Evolutionary conservation across 2,113 vertebrate genomes (phyloP).

Genomic region (Motacilla alba): DNA sequence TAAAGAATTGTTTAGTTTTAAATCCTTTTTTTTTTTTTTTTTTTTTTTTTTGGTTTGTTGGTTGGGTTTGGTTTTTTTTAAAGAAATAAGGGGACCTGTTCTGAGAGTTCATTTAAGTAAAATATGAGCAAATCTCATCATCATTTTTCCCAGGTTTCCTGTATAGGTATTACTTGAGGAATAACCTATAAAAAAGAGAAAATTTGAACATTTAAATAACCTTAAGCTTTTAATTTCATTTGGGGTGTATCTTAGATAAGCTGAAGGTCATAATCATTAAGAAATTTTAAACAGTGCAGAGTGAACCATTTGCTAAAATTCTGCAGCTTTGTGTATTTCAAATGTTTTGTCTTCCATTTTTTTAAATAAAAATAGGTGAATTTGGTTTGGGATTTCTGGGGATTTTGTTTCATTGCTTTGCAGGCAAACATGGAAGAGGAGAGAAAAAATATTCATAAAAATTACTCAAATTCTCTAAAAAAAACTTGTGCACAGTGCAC

Average conservation of each 20-base stretch:
- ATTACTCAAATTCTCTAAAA: not conserved
- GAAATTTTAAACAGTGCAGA: not conserved
- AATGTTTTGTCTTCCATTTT: not conserved
- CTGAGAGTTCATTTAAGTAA: not conserved
- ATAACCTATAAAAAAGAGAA: not conserved
- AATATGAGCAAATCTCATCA: not conserved
- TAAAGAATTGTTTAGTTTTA: fast-evolving
- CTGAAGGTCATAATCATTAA: not conserved
- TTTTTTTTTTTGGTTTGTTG: too few relatives aligned
- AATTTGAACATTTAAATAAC: not conserved
- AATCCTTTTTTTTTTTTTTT: too few relatives aligned
- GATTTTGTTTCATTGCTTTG: not conserved
- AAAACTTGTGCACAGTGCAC: not conserved
- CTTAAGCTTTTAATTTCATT: not conserved
- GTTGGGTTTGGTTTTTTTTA: not conserved
- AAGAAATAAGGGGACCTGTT: not conserved
- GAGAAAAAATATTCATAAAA: not conserved
- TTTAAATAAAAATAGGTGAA: not conserved
- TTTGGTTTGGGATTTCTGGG: not conserved
- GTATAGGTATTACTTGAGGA: not conserved
- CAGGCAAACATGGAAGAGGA: not conserved
- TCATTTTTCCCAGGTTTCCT: not conserved
- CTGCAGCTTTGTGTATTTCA: not conserved
- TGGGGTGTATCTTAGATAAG: not conserved
- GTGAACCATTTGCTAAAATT: not conserved